Conservation (phyloP, 2,888 invertebrate genomes). For the Macaria notata region DNA sequence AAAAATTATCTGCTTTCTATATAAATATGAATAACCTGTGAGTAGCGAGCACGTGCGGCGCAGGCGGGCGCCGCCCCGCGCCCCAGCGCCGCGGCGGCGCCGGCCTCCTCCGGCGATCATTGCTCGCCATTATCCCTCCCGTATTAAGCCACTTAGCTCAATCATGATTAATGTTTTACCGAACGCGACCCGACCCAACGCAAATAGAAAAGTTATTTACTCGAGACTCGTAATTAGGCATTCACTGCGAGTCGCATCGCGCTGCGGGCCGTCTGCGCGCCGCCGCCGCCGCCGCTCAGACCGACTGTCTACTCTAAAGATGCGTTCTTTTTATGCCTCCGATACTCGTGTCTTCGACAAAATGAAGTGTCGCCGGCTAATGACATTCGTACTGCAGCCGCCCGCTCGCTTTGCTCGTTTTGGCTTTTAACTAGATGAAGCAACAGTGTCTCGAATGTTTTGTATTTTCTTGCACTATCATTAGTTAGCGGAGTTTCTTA, state of each 20-base stretch:
- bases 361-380: slow-evolving; percentile 27
- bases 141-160: slow-evolving; percentile 83
- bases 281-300: slow-evolving; percentile 57
- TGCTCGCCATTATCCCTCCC: slow-evolving; percentile 78
- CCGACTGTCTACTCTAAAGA: slow-evolving; percentile 64
- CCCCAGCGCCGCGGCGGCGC: slow-evolving; percentile 68
- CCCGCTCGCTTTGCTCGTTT: slow-evolving; percentile 9
- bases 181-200: slow-evolving; percentile 72
- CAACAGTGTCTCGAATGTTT: slow-evolving; percentile 10
- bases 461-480: slow-evolving; percentile 3
- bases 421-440: slow-evolving; percentile 19
- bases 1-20: slow-evolving; percentile 3
- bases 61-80: slow-evolving; percentile 59
- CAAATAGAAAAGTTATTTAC: slow-evolving; percentile 82
- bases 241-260: slow-evolving; percentile 72
- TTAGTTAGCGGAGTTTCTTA: slow-evolving; percentile 11
- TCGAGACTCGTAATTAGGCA: slow-evolving; percentile 76
- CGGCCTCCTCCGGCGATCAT: slow-evolving; percentile 78
- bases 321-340: slow-evolving; percentile 46
- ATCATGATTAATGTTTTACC: slow-evolving; percentile 82
- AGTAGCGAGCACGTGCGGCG: background rate
- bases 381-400: slow-evolving; percentile 27
- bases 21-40: slow-evolving; percentile 9
- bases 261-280: slow-evolving; percentile 60
- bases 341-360: slow-evolving; percentile 27